These are phyloP conservation scores for Formicarius rufipectus DNA, from an alignment of 2,113 vertebrate species.

Conservation along the genomic window DNA sequence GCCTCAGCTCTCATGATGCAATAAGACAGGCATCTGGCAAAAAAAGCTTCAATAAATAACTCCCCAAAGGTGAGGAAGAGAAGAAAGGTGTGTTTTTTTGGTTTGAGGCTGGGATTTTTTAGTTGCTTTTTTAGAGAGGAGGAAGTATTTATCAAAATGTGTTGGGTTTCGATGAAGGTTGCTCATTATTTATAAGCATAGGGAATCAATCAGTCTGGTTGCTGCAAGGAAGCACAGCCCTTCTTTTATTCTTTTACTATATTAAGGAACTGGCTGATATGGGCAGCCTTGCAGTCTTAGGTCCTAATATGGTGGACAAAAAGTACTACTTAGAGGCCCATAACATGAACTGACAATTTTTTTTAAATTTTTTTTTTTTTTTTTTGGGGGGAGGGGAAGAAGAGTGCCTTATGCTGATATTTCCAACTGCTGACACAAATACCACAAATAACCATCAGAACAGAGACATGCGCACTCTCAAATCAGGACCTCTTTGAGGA, in stretches of 20 bases:
- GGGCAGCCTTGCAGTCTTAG: not conserved
- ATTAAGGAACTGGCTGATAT: not conserved
- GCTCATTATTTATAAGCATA: not conserved
- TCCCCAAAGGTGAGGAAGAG: not conserved
- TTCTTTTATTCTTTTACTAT: not conserved
- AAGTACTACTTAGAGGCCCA: not conserved
- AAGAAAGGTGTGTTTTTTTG: not conserved
- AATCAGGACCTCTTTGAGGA: not conserved
- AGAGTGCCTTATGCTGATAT: not conserved
- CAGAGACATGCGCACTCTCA: not conserved
- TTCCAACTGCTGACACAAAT: not conserved
- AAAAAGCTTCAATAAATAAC: not conserved
- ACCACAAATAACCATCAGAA: not conserved
- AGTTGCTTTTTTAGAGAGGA: not conserved
- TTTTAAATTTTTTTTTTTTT: not conserved
- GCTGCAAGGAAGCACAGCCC: not conserved
- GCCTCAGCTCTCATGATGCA: not conserved
- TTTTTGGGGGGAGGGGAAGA: not conserved
- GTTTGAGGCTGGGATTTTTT: rapidly evolving
- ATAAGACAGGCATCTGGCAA: not conserved
- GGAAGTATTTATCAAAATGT: not conserved
- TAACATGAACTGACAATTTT: not conserved
- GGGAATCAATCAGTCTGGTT: not conserved
- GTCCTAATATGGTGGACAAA: not conserved
- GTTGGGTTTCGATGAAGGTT: rapidly evolving